Evolutionary conservation across 2,888 invertebrate species (phyloP), one percentile per base, ranked within the genome.

Genomic region (Cecidostiba fungosa): DNA sequence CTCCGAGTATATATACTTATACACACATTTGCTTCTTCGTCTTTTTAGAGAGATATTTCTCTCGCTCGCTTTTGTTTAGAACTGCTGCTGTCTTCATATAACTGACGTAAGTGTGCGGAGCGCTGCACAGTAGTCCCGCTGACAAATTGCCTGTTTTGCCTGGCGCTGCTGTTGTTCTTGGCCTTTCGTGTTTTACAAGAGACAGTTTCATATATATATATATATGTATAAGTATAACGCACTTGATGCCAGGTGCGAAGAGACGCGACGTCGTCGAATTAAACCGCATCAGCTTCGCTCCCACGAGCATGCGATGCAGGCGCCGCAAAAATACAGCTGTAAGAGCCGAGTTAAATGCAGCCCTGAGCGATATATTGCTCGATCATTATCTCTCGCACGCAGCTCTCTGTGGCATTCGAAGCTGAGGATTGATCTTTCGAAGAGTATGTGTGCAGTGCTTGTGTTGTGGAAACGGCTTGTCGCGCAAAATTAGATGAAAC

Each of bases 241-340:
- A 23, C n/a, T 23, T n/a, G 8, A 26, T 62, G 23, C 62, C n/a
- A 62, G 62, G 43, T 43, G 43, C 43, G 43, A 43, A 12, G 43
- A 43, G 43, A 43, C 10, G 43, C 10, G 43, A 43, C 43, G 43
- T 43, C 43, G 43, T 43, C 43, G 43, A 12, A 2, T 43, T 12
- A 10, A 43, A 1, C 43, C 8, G 0, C 43, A 10, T 8, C 43
- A 23, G 19, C 0, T 23, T 3, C 66, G 78, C 66, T 78, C 78
- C 78, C 78, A 78, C 78, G 77, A 77, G 43, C 77, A 26, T 39
- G 77, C 66, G n/a, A n/a, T n/a, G 39, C 76, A 29, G 54, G 29
- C 78, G 78, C 43, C 78, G 47, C 19, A 5, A 69, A 29, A 32
- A 29, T 26, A 32, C 16, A 14, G 14, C 10, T 26, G 23, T n/a